phyloP scores from a whole-genome alignment of 1,140 invertebrate genomes.

The Euura saliciscinereae region DNA sequence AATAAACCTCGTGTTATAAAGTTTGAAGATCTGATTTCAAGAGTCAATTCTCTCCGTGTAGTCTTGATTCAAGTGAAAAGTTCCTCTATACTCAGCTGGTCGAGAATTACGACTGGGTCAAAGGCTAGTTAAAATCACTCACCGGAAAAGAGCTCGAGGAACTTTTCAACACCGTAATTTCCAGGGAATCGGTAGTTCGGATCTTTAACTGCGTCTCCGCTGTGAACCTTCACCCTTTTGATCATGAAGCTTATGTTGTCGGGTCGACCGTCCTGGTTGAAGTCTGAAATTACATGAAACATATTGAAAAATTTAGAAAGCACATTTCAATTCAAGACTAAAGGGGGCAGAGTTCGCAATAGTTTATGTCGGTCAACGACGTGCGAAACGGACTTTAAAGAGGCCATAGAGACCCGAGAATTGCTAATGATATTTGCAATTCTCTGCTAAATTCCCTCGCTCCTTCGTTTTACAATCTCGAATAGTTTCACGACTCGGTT shows the following conservation, averaged over 20 bases:
- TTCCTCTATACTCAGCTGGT: too few relatives aligned
- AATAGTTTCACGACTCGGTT: too few relatives aligned
- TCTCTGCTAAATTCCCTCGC: too few relatives aligned
- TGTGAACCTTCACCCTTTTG: conserved; percentile 93
- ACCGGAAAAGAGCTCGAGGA: conserved; percentile 92
- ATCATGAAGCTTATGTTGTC: conserved; percentile 97
- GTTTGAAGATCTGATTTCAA: too few relatives aligned
- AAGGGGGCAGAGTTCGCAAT: background rate
- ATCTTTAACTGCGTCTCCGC: conserved; percentile 80
- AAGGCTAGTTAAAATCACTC: conserved; percentile 42
- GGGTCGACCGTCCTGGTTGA: conserved; percentile 87
- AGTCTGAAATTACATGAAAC: conserved; percentile 72
- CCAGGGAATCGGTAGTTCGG: conserved; percentile 87
- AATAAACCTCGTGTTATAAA: too few relatives aligned
- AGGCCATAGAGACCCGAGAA: background rate
- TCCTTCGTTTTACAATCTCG: background rate
- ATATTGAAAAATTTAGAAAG: too few relatives aligned
- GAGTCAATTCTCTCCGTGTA: too few relatives aligned
- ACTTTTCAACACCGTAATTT: conserved; percentile 94
- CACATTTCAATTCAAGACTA: too few relatives aligned
- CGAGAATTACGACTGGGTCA: too few relatives aligned
- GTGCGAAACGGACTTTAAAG: background rate
- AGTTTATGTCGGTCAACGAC: background rate
- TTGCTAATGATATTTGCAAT: background rate
- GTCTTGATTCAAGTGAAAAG: too few relatives aligned